Conservation (phyloP, 2,888 invertebrate species). For the Deilephila elpenor region DNA sequence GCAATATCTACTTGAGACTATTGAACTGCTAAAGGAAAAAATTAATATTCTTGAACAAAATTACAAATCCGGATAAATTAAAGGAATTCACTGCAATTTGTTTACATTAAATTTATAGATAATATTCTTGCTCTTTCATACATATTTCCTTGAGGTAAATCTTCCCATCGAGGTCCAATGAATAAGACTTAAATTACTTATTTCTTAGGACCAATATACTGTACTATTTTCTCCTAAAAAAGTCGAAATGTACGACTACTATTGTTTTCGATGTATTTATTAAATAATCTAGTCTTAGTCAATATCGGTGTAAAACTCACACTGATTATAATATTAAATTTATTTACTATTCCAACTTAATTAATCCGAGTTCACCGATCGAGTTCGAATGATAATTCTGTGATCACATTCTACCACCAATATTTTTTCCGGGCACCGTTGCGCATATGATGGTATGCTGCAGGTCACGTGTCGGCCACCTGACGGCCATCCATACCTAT, state of each 20-base stretch:
- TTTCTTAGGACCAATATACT: constrained; percentile 28
- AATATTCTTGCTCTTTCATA: background rate
- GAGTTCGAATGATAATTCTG: background rate
- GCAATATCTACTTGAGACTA: constrained; percentile 50
- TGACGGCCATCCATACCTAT: too few relatives aligned
- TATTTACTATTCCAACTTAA: background rate
- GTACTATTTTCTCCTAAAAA: constrained; percentile 4
- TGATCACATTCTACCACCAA: background rate
- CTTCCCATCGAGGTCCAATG: constrained; percentile 61
- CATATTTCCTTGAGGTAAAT: constrained; percentile 14
- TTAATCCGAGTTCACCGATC: background rate
- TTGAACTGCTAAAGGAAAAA: constrained; percentile 58
- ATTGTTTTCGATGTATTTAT: constrained; percentile 21
- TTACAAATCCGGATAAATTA: constrained; percentile 57
- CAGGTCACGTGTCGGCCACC: too few relatives aligned
- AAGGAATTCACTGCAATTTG: background rate
- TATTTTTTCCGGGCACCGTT: too few relatives aligned
- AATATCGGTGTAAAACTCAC: background rate
- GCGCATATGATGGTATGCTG: too few relatives aligned
- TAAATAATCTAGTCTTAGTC: constrained; percentile 34
- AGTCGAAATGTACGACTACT: background rate
- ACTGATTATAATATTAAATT: background rate
- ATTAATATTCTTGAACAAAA: constrained; percentile 63
- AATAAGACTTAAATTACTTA: constrained; percentile 53
- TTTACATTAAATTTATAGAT: constrained; percentile 4